phyloP scores from a whole-genome alignment of 30 jellyfish, hydroid and myxozoan genomes.

The Rhopilema esculentum region DNA sequence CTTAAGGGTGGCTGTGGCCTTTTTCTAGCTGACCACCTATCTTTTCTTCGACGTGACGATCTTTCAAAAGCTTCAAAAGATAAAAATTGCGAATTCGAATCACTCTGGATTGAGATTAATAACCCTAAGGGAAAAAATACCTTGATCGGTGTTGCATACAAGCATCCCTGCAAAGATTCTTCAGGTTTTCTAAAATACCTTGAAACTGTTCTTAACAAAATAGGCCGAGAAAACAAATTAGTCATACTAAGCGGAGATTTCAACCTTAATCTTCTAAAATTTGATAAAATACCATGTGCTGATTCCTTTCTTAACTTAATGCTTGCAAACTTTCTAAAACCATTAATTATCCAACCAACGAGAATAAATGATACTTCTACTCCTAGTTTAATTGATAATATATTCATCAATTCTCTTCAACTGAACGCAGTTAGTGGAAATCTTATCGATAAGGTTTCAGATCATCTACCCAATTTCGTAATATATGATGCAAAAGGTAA shows the following conservation, averaged over 20 bases:
- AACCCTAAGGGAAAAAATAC: constrained; percentile 1
- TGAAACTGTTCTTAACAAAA: constrained; percentile 1
- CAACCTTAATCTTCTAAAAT: constrained; percentile 26
- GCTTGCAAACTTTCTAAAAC: constrained; percentile 24
- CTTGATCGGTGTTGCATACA: constrained; percentile 24
- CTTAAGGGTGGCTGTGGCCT: constrained; percentile 32
- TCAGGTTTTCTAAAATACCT: not conserved
- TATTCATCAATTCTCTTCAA: constrained; percentile 1
- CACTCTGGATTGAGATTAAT: constrained; percentile 16
- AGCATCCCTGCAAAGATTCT: constrained; percentile 19
- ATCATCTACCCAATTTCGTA: constrained; percentile 11
- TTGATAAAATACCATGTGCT: constrained; percentile 21
- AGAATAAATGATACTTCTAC: constrained; percentile 4
- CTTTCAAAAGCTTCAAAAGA: constrained; percentile 1
- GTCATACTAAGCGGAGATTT: constrained; percentile 4
- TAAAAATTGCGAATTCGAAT: constrained; percentile 9
- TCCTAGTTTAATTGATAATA: constrained; percentile 16
- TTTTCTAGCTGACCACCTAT: constrained; percentile 15
- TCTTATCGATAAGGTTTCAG: constrained; percentile 8
- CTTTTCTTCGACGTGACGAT: constrained; percentile 5
- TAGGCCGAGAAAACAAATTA: not conserved
- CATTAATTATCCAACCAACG: constrained; percentile 10
- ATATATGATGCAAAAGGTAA: not conserved
- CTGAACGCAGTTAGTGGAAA: constrained; percentile 10
- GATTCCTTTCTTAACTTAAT: constrained; percentile 16